phyloP scores from a whole-genome alignment of 2,113 vertebrate species.

The Podocnemis expansa region DNA sequence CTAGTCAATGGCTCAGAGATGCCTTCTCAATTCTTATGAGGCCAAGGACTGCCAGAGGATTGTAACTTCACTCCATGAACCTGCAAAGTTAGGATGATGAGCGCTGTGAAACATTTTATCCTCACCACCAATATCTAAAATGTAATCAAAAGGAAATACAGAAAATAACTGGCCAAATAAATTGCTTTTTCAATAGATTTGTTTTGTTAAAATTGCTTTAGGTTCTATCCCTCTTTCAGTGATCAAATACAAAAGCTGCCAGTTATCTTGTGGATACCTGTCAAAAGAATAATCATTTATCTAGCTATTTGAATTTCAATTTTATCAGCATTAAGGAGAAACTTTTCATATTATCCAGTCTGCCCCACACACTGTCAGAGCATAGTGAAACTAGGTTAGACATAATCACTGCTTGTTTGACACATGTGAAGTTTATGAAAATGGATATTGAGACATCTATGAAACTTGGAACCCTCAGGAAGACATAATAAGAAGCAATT shows the following conservation, averaged over 20 bases:
- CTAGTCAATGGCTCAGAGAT: not conserved
- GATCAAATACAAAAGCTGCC: not conserved
- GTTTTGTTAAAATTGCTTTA: not conserved
- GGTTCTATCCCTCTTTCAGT: not conserved
- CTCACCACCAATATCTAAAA: not conserved
- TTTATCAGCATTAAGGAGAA: not conserved
- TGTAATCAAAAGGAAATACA: not conserved
- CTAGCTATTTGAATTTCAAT: not conserved
- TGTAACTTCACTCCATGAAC: not conserved
- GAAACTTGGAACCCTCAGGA: not conserved
- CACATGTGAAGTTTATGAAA: not conserved
- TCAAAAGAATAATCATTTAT: not conserved
- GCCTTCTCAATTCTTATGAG: not conserved
- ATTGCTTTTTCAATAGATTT: not conserved
- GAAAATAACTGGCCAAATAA: not conserved
- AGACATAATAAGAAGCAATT: not conserved
- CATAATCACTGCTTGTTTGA: not conserved
- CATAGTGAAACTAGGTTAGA: not conserved
- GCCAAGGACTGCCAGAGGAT: not conserved
- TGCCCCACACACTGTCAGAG: not conserved
- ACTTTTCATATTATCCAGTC: not conserved
- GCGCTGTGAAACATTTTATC: not conserved
- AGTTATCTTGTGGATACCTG: not conserved
- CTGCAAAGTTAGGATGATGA: not conserved
- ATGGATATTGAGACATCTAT: not conserved